Base-by-base conservation (phyloP, 2,888 invertebrate species). In the Patella ulyssiponensis region DNA sequence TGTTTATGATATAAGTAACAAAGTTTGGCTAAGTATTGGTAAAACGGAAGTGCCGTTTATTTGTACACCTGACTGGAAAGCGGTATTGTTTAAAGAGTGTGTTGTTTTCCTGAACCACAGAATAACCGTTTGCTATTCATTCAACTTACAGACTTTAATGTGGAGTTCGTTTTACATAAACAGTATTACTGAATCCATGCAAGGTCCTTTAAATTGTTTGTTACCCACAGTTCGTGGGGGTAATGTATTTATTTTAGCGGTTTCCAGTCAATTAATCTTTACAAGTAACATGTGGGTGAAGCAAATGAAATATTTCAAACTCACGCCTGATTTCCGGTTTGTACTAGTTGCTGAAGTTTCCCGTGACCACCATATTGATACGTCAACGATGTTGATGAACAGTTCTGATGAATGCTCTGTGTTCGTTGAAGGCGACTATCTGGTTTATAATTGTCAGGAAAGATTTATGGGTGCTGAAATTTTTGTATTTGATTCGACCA, bases 201-300 rank as follows among this genome's bases (percentile, higher is more conserved):
- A 64, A 64, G 64, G 23, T 64, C 64, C 64, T 15, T 23, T 64
- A 20, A 64, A 64, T 20, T 64, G 9, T 64, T 12, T 64, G 20
- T 20, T 23, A 64, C 64, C 23, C 14, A 23, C 23, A 14, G 64
- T 23, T 20, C 64, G 14, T 11, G 23, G 14, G 20, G 64, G 64
- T 12, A 23, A 20, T 64, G 12, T 23, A 14, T 64, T 23, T 23
- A 23, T 64, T 23, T 23, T 64, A 64, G 64, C 23, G 14, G 23
- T 64, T 23, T 23, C 64, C 14, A 64, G 64, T 64, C 20, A 20
- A 20, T 23, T 64, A 11, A 23, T 23, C 20, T 23, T 23, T 4
- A 64, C 64, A 20, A 64, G 64, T 64, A 20, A 64, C 5, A 64
- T 64, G 64, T 64, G 64, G 64, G 23, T 64, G 20, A 64, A 64